A percentile compares a stretch with the other conserved stretches of the same genome.
These are phyloP conservation scores for Notolepis coatsorum DNA, from an alignment of 2,797 vertebrate species.

Conservation along the genomic window DNA sequence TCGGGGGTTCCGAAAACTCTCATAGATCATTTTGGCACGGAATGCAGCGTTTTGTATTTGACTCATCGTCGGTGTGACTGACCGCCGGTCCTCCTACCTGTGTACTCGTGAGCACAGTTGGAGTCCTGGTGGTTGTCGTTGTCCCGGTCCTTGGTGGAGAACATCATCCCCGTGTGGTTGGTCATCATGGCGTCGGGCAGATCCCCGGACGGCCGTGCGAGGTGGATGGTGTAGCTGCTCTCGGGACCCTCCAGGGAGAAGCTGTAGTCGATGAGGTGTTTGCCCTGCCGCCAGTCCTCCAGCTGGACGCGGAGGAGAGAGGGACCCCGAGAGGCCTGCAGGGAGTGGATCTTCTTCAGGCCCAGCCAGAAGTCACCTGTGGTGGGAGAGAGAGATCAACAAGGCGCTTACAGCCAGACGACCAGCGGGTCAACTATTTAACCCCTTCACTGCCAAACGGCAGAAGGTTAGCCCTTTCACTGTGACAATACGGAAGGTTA, in stretches of 20 bases:
- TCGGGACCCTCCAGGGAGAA: slow-evolving; percentile 82
- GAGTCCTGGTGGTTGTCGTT: slow-evolving; percentile 47
- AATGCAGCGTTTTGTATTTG: too few species aligned
- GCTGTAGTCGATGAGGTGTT: slow-evolving; percentile 78
- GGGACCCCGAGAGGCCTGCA: slow-evolving; percentile 78
- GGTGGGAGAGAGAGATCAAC: slow-evolving; percentile 1
- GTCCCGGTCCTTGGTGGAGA: slow-evolving; percentile 85
- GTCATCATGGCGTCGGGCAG: slow-evolving; percentile 78
- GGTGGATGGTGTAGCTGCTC: slow-evolving; percentile 81
- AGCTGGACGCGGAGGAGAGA: slow-evolving; percentile 86
- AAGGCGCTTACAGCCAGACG: too few species aligned
- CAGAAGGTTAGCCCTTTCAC: too few species aligned
- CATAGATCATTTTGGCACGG: too few species aligned
- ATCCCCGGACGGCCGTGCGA: slow-evolving; percentile 77
- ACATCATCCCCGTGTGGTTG: slow-evolving; percentile 79
- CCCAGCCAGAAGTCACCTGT: slow-evolving; percentile 94
- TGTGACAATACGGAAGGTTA: too few species aligned
- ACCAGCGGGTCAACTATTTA: too few species aligned
- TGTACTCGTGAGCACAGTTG: slow-evolving; percentile 77
- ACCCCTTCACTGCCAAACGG: too few species aligned
- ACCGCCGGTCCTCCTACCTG: slow-evolving; percentile 78
- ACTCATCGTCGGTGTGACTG: too few species aligned
- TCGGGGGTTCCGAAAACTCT: too few species aligned
- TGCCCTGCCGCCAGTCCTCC: slow-evolving; percentile 86
- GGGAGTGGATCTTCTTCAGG: slow-evolving; percentile 84